These are phyloP conservation scores for Myathropa florea DNA, from an alignment of 2,888 invertebrate species.

Conservation along the genomic window DNA sequence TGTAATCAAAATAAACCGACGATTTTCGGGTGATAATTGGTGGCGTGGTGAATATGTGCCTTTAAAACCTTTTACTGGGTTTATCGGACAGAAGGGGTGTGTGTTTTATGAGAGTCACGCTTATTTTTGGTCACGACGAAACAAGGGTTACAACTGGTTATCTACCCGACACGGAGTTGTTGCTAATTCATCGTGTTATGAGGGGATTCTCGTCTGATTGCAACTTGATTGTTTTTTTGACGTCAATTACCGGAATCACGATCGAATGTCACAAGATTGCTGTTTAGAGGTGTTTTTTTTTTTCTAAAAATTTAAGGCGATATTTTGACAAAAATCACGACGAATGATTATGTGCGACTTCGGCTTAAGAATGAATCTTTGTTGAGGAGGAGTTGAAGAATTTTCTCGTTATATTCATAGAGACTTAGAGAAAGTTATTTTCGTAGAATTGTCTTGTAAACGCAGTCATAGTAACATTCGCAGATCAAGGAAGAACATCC, in stretches of 20 bases:
- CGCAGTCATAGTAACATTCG: too few relatives aligned
- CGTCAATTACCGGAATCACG: not conserved
- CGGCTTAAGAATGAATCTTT: too few relatives aligned
- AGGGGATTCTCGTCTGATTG: not conserved
- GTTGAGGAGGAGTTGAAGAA: too few relatives aligned
- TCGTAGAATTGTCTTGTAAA: too few relatives aligned
- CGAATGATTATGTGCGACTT: too few relatives aligned
- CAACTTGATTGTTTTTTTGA: not conserved
- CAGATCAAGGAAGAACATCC: too few relatives aligned
- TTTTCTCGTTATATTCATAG: too few relatives aligned
- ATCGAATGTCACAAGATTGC: not conserved
- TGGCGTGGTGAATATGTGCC: not conserved
- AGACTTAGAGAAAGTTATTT: too few relatives aligned
- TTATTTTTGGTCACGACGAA: not conserved
- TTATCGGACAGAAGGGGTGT: not conserved
- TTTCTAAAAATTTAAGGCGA: not conserved
- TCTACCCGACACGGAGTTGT: not conserved
- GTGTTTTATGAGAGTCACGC: not conserved
- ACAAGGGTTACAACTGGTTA: not conserved
- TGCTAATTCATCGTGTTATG: not conserved
- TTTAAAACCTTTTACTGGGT: not conserved
- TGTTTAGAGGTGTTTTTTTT: not conserved
- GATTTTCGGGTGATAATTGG: not conserved
- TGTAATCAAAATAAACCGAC: too few relatives aligned
- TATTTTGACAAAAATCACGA: not conserved